A percentile compares a stretch with the other conserved stretches of the same genome.
These are phyloP conservation scores for Drosophila limbata DNA, from an alignment of 2,888 invertebrate genomes.

Conservation along the genomic window DNA sequence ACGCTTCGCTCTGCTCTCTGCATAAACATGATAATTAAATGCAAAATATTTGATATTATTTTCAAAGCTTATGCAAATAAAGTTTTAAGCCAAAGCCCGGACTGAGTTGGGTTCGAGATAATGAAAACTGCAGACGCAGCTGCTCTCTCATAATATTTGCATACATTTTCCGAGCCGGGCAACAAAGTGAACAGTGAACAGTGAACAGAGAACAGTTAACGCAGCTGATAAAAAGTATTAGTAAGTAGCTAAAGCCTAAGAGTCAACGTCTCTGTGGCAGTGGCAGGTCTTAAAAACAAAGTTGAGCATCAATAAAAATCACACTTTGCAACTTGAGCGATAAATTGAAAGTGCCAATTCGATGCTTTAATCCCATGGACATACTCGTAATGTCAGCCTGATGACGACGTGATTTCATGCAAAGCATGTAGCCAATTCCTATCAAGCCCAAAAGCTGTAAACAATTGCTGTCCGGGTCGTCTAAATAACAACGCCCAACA, in stretches of 20 bases:
- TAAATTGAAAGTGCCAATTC: constrained; percentile 78
- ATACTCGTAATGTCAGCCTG: constrained; percentile 73
- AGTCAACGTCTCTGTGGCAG: constrained; percentile 6
- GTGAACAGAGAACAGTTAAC: constrained; percentile 38
- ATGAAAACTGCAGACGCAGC: constrained; percentile 67
- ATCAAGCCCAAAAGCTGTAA: constrained; percentile 73
- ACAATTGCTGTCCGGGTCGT: constrained; percentile 74
- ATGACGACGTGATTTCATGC: constrained; percentile 81
- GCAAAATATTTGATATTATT: constrained; percentile 79
- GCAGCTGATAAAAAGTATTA: constrained; percentile 61
- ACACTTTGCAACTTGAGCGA: constrained; percentile 71
- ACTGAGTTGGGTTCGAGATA: constrained; percentile 50
- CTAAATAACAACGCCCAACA: constrained; percentile 61
- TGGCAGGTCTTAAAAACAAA: constrained; percentile 39
- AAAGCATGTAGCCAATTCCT: constrained; percentile 69
- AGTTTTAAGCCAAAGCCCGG: constrained; percentile 49
- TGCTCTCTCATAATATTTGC: constrained; percentile 54
- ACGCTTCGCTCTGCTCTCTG: constrained; percentile 29
- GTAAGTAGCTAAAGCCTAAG: constrained; percentile 50
- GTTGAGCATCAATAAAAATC: constrained; percentile 77
- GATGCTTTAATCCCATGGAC: constrained; percentile 80
- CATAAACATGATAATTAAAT: constrained; percentile 72
- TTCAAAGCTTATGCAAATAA: constrained; percentile 78
- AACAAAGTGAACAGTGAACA: constrained; percentile 39
- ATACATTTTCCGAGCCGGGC: constrained; percentile 57